Evolutionary conservation across 2,797 vertebrate genomes (phyloP).

Genomic region (Gastrophryne carolinensis): DNA sequence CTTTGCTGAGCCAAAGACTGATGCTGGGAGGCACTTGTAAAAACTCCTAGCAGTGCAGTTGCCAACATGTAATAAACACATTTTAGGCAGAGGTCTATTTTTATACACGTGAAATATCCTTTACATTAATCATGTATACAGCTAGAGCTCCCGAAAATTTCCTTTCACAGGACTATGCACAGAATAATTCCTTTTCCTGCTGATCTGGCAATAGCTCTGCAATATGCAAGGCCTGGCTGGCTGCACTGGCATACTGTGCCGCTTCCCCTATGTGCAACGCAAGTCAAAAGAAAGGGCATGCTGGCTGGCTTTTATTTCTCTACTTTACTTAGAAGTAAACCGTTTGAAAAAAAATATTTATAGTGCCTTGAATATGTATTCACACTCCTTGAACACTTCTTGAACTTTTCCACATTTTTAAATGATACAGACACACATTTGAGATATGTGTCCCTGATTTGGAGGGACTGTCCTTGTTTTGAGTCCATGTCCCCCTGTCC

Average conservation of each 20-base stretch:
- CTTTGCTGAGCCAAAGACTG: background rate
- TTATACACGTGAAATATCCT: conserved; percentile 26
- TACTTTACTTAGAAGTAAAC: no score
- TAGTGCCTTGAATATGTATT: no score
- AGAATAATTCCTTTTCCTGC: conserved; percentile 41
- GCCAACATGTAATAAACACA: conserved; percentile 33
- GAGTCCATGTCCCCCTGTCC: no score
- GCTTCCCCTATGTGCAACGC: conserved; percentile 21
- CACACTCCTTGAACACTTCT: no score
- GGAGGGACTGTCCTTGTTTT: no score
- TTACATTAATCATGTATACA: conserved; percentile 24
- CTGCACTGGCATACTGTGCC: conserved; percentile 12
- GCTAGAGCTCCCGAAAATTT: conserved; percentile 1
- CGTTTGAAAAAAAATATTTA: no score
- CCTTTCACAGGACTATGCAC: background rate
- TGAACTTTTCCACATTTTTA: no score
- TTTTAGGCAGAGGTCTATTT: conserved; percentile 32
- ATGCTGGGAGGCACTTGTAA: conserved; percentile 1
- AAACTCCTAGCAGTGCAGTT: background rate
- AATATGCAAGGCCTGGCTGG: background rate
- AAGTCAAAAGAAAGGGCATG: no score
- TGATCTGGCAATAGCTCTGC: conserved; percentile 27
- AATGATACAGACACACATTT: no score
- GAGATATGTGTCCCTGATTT: no score
- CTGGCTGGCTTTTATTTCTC: no score